A percentile compares a stretch with the other conserved stretches of the same genome.
Conservation (phyloP, 1,140 invertebrate genomes). For the Caenorhabditis tropicalis region DNA sequence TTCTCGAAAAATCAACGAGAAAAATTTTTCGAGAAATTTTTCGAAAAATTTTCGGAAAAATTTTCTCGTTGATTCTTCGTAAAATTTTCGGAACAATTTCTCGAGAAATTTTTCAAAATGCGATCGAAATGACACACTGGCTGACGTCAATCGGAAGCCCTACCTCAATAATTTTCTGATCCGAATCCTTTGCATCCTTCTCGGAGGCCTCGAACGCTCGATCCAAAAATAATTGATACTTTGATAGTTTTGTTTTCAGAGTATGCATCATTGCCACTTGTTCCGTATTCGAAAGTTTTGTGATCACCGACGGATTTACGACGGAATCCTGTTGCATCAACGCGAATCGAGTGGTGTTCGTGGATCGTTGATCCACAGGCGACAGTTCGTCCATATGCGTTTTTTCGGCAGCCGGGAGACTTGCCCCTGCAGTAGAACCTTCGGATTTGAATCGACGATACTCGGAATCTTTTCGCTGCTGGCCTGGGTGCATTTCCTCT, state of each 20-base stretch:
- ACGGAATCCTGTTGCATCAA: slow-evolving; percentile 66
- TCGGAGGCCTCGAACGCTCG: slow-evolving; percentile 68
- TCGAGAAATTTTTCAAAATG: too few species aligned
- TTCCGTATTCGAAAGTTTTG: slow-evolving; percentile 70
- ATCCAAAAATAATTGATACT: slow-evolving; percentile 70
- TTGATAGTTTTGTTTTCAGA: slow-evolving; percentile 70
- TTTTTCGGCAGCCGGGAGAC: slow-evolving; percentile 56
- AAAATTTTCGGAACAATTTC: too few species aligned
- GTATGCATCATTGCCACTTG: slow-evolving; percentile 72
- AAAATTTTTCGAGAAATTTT: too few species aligned
- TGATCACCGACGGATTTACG: slow-evolving; percentile 63
- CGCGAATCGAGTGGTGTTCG: slow-evolving; percentile 58
- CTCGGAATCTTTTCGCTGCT: slow-evolving; percentile 65
- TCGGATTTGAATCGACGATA: slow-evolving; percentile 66
- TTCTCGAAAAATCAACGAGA: too few species aligned
- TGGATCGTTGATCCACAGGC: slow-evolving; percentile 55
- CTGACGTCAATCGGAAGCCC: too few species aligned
- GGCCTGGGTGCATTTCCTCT: slow-evolving; percentile 48
- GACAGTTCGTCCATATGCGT: slow-evolving; percentile 64
- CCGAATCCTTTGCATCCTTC: slow-evolving; percentile 60
- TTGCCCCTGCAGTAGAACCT: slow-evolving; percentile 60
- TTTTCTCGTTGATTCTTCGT: too few species aligned
- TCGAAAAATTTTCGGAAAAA: too few species aligned
- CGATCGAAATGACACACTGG: too few species aligned
- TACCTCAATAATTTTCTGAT: slow-evolving; percentile 61